A percentile compares a stretch with the other conserved stretches of the same genome.
Conservation (phyloP, 2,888 invertebrate species). For the Sialis fuliginosa region DNA sequence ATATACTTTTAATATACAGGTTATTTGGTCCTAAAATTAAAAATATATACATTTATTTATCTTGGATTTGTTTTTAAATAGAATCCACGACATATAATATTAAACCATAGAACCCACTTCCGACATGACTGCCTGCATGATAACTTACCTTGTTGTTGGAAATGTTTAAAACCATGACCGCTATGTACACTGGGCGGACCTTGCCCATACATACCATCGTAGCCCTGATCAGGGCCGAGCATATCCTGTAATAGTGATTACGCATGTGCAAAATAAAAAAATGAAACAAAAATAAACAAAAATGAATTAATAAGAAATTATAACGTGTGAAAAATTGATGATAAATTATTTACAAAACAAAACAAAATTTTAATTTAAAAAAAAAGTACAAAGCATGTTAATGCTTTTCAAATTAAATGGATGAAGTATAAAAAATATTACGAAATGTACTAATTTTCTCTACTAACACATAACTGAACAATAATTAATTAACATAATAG, state of each 20-base stretch:
- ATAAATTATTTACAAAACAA: conserved; percentile 15
- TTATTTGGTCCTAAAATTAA: too few relatives aligned
- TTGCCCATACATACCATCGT: conserved; percentile 85
- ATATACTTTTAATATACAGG: too few relatives aligned
- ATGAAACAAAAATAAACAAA: conserved; percentile 24
- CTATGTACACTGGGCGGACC: conserved; percentile 76
- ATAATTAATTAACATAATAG: too few relatives aligned
- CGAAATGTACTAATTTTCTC: too few relatives aligned
- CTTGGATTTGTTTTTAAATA: too few relatives aligned
- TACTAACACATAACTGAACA: too few relatives aligned
- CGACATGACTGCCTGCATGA: too few relatives aligned
- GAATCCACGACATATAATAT: too few relatives aligned
- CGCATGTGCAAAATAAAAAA: conserved; percentile 18
- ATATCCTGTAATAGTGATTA: conserved; percentile 53
- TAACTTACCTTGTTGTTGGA: conserved; percentile 71
- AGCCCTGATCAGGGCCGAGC: conserved; percentile 81
- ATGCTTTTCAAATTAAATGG: conserved; percentile 4
- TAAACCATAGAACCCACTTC: too few relatives aligned
- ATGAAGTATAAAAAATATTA: too few relatives aligned
- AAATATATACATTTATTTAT: too few relatives aligned
- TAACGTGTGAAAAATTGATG: conserved; percentile 15
- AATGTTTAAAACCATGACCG: conserved; percentile 57
- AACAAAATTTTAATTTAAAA: conserved; percentile 5
- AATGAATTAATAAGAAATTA: conserved; percentile 4
- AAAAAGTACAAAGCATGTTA: conserved; percentile 3